These are phyloP conservation scores for Campoletis sonorensis DNA, from an alignment of 1,140 invertebrate genomes.

Conservation along the genomic window DNA sequence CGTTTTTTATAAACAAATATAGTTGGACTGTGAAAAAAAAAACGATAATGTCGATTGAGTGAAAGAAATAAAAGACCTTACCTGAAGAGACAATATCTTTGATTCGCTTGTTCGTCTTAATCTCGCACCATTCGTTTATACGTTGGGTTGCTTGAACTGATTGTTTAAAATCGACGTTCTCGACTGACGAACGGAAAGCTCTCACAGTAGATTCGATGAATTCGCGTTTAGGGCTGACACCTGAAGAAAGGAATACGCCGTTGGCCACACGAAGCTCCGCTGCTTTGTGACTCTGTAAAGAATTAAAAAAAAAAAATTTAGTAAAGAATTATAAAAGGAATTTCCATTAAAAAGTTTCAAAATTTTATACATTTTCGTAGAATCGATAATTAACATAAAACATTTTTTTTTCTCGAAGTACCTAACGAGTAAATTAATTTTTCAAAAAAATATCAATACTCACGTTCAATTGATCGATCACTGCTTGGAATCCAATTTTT, in stretches of 20 bases:
- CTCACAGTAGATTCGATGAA: background rate
- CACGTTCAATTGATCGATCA: no score
- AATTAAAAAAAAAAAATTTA: no score
- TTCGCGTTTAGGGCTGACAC: background rate
- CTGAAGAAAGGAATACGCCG: slow-evolving; percentile 54
- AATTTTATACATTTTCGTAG: no score
- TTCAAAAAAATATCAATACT: no score
- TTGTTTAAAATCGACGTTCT: background rate
- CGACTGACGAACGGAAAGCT: background rate
- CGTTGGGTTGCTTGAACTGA: background rate
- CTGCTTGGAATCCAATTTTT: no score
- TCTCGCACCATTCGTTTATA: background rate
- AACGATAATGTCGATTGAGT: background rate
- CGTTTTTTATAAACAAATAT: no score
- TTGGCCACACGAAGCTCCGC: slow-evolving; percentile 59
- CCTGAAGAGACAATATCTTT: background rate
- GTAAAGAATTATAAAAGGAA: no score
- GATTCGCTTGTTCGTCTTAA: background rate
- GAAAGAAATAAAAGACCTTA: background rate
- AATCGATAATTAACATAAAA: no score
- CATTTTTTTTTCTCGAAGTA: no score
- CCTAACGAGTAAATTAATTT: no score
- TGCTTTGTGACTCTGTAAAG: slow-evolving; percentile 53
- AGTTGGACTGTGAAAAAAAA: no score
- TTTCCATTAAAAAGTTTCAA: no score